Conservation (phyloP, 30 jellyfish, hydroid and myxozoan species). For the Clytia hemisphaerica region DNA sequence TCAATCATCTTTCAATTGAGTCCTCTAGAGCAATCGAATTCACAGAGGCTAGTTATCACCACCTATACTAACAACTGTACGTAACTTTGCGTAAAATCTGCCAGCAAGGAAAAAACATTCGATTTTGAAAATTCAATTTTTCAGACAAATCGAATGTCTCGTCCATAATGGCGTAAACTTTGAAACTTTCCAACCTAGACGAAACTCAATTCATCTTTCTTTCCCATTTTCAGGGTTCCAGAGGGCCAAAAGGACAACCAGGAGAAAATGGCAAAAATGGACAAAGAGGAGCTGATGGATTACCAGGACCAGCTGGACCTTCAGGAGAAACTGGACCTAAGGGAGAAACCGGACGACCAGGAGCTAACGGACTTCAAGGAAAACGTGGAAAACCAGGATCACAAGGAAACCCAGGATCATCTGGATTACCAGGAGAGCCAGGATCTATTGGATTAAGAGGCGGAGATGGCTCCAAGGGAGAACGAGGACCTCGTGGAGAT, state of each 20-base stretch:
- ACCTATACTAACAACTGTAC: too few relatives aligned
- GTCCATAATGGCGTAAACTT: background rate
- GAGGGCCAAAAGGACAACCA: conserved; percentile 62
- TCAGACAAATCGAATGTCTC: background rate
- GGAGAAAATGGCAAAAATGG: conserved; percentile 64
- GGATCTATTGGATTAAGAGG: conserved; percentile 40
- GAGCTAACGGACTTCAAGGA: conserved; percentile 56
- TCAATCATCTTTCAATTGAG: too few relatives aligned
- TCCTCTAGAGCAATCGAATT: too few relatives aligned
- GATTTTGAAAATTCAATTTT: too few relatives aligned
- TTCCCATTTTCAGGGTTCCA: conserved; percentile 32
- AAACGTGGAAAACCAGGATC: conserved; percentile 55
- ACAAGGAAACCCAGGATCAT: conserved; percentile 77
- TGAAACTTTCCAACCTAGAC: background rate
- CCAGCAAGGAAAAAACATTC: too few relatives aligned
- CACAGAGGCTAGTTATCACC: too few relatives aligned
- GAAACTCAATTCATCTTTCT: background rate
- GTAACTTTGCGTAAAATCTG: too few relatives aligned
- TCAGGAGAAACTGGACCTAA: conserved; percentile 67
- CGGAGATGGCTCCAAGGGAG: conserved; percentile 44
- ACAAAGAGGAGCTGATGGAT: conserved; percentile 65
- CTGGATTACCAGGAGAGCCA: conserved; percentile 83
- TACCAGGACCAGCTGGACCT: conserved; percentile 63
- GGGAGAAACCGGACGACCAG: conserved; percentile 61
- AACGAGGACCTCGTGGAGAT: conserved; percentile 47